Base-by-base conservation (phyloP, 2,888 invertebrate species). In the Eupithecia subfuscata region DNA sequence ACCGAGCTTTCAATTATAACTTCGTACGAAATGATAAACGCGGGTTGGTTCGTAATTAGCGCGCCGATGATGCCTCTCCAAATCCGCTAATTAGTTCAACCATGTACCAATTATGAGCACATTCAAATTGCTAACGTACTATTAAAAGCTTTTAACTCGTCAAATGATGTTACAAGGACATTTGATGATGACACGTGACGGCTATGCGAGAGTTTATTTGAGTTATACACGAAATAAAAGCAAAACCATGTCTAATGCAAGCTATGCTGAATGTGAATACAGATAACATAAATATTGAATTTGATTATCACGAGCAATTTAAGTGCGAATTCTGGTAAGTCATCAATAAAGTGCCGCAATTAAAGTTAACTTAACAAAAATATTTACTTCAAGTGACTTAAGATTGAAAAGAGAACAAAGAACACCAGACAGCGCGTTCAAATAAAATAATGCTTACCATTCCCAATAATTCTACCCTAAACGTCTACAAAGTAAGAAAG, bases 1-100 rank as follows among this genome's bases (percentile, higher is more conserved):
- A 88, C 86, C 87, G 89, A 89, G 91, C 91, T 90, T 93, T 93
- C 93, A 94, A 94, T 94, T 94, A 93, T 92, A 94, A 93, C 86
- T 92, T 90, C 87, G 89, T 83, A 86, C 77, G 74, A 71, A 78
- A 76, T 89, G 89, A 91, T 92, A 90, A 91, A 89, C 90, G 89
- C 85, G 87, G 88, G 84, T 87, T 85, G 87, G 88, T 88, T 88
- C 84, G 86, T 91, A 91, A 92, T 92, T 92, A 90, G 88, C 89
- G 85, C 88, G 83, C 84, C 83, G 84, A 88, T 87, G 85, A 88
- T 87, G 85, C 76, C 74, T 74, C 84, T 84, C 86, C 80, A 86
- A 85, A 85, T 85, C 83, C 84, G 81, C 84, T 87, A 86, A 87
- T 91, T 89, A 90, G 88, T 87, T 88, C 86, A 86, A 88, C 89